phyloP scores from a whole-genome alignment of 2,797 vertebrate genomes.

The Pipistrellus pipistrellus region DNA sequence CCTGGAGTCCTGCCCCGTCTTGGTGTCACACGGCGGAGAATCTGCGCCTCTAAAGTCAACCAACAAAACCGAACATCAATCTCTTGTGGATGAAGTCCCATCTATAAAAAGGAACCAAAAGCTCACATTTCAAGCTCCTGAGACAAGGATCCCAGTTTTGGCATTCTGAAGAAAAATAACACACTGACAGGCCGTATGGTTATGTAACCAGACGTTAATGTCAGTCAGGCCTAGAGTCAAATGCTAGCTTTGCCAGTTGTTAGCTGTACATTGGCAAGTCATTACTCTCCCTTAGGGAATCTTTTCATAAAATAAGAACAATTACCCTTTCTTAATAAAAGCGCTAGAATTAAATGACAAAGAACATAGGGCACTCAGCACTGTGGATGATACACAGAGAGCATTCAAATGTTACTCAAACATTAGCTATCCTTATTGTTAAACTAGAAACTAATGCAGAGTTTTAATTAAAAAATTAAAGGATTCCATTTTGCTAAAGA shows the following conservation, averaged over 20 bases:
- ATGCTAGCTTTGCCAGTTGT: neutral
- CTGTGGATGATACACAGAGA: no score
- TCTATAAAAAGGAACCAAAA: neutral
- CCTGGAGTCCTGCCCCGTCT: constrained; percentile 80
- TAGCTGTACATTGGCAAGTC: neutral
- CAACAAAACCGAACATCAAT: constrained; percentile 13
- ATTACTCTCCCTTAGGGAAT: neutral
- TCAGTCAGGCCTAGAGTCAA: neutral
- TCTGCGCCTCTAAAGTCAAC: constrained; percentile 87
- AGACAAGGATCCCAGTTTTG: neutral
- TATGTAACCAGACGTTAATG: neutral
- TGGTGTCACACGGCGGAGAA: constrained; percentile 90
- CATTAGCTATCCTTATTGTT: neutral
- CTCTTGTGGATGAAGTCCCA: neutral
- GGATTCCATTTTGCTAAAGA: neutral
- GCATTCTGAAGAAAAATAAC: neutral
- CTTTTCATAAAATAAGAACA: neutral
- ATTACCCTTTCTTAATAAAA: neutral
- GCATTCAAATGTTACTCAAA: neutral
- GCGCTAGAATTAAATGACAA: neutral
- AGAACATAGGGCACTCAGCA: neutral
- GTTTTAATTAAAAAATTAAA: constrained; percentile 38
- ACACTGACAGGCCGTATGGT: neutral
- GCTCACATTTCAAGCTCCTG: neutral
- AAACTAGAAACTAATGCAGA: constrained; percentile 47